Evolutionary conservation across 2,888 invertebrate species (phyloP).

Genomic region (Rambutsinella grinnellia): DNA sequence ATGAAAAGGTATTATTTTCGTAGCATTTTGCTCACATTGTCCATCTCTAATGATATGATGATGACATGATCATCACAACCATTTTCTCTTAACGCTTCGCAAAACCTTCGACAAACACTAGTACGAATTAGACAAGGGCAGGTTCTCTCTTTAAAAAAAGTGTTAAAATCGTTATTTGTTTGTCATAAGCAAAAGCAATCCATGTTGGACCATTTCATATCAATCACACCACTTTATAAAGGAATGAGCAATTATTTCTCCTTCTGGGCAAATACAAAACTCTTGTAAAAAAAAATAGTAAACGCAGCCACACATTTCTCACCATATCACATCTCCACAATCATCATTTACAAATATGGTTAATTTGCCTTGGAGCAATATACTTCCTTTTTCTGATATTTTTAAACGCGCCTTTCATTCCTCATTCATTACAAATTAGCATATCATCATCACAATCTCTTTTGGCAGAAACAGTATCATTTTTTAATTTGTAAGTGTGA

Average conservation of each 20-base stretch:
- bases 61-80: no score
- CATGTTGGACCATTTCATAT: not conserved
- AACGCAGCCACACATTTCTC: not conserved
- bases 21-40: not conserved
- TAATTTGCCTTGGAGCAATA: slow-evolving; percentile 43
- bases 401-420: no score
- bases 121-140: no score
- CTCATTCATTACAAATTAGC: not conserved
- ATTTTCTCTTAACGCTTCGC: no score
- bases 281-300: not conserved
- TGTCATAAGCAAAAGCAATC: not conserved
- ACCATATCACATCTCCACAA: no score
- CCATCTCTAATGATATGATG: not conserved
- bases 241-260: slow-evolving; percentile 15
- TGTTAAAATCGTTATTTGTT: not conserved
- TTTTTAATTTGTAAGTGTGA: no score
- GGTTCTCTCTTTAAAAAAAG: no score
- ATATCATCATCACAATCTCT: no score
- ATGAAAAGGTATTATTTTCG: not conserved
- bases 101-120: no score
- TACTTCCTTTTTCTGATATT: not conserved
- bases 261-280: slow-evolving; percentile 11
- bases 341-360: slow-evolving; percentile 38
- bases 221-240: not conserved
- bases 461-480: not conserved